Conservation (phyloP, 2,113 vertebrate species). For the mouse (Mus musculus) region GRCm39 chr6:143735001-143735500, state of each 20-base stretch:
- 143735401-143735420: slow-evolving; percentile 40
- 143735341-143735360: slow-evolving; percentile 33
- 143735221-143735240: not conserved
- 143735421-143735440: not conserved
- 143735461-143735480: not conserved
- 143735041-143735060: not conserved
- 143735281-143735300: not conserved
- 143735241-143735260: not conserved
- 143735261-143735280: slow-evolving; percentile 11
- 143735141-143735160: not conserved
- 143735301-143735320: not conserved
- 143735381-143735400: slow-evolving; percentile 27
- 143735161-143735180: too few relatives aligned
- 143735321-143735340: slow-evolving; percentile 45
- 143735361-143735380: not conserved
- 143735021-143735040: too few relatives aligned
- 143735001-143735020: too few relatives aligned
- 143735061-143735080: too few relatives aligned
- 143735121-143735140: too few relatives aligned
- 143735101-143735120: not conserved
- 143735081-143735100: not conserved
- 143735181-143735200: too few relatives aligned
- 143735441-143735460: not conserved
- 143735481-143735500: not conserved
- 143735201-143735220: too few relatives aligned